Percentiles rank a stretch among this genome's conserved stretches.
phyloP scores from a whole-genome alignment of 2,113 vertebrate species.

The Vulpes lagopus region DNA sequence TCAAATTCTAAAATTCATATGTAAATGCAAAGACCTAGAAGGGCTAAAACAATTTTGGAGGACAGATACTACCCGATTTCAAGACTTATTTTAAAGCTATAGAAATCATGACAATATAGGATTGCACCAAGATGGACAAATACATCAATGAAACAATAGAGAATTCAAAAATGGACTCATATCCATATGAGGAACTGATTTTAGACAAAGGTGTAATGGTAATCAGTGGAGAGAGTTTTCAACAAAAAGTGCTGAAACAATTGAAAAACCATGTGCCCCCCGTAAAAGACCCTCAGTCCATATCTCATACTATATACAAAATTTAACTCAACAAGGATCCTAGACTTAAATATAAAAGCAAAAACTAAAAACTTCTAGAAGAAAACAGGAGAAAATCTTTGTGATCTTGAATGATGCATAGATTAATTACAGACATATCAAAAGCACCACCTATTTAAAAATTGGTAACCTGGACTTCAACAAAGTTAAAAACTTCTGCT shows the following conservation, averaged over 20 bases:
- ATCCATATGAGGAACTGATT: not conserved
- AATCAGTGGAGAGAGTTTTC: constrained; percentile 24
- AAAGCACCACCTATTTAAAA: not conserved
- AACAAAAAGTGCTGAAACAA: not conserved
- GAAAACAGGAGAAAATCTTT: not conserved
- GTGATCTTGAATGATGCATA: not conserved
- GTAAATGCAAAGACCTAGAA: not conserved
- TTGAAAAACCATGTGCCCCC: not conserved
- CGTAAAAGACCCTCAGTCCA: not conserved
- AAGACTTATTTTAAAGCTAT: not conserved
- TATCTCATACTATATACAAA: not conserved
- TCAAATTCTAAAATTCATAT: not conserved
- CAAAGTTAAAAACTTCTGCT: not conserved
- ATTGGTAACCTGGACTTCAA: not conserved
- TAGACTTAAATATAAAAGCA: not conserved
- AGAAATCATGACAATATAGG: not conserved
- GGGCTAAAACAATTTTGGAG: constrained; percentile 12
- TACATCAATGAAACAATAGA: not conserved
- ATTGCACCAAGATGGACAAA: not conserved
- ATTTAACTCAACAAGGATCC: not conserved
- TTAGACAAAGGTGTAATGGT: not conserved
- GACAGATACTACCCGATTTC: not conserved
- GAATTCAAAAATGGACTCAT: not conserved
- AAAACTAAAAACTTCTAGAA: constrained; percentile 1
- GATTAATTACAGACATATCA: not conserved